Conservation (phyloP, 1,140 invertebrate species). For the Rhagoletis pomonella region DNA sequence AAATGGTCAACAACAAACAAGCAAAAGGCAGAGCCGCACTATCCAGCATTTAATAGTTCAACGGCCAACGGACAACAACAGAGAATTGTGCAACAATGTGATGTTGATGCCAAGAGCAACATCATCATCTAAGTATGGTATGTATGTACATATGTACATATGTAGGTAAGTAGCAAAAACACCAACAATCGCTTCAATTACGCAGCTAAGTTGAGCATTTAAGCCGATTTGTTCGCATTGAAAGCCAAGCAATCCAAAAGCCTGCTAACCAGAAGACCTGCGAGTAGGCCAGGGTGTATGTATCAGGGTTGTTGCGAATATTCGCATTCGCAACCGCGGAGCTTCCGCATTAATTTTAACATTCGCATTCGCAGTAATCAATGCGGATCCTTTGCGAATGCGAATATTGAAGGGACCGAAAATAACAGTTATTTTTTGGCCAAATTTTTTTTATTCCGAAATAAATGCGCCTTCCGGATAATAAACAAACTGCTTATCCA, state of each 20-base stretch:
- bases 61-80: neutral
- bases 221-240: conserved; percentile 13
- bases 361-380: too few relatives aligned
- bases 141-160: neutral
- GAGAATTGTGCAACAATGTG: neutral
- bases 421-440: too few relatives aligned
- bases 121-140: neutral
- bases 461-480: too few relatives aligned
- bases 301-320: too few relatives aligned
- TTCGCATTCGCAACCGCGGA: too few relatives aligned
- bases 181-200: neutral
- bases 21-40: conserved; percentile 8
- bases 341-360: too few relatives aligned
- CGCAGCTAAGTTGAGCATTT: neutral
- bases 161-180: neutral
- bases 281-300: neutral
- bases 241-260: neutral
- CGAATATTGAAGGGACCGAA: too few relatives aligned
- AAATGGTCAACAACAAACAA: conserved; percentile 11
- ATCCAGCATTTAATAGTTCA: neutral
- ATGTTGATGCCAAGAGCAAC: neutral
- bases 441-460: too few relatives aligned
- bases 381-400: too few relatives aligned
- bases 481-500: too few relatives aligned
- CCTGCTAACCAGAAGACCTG: neutral